Evolutionary conservation across 2,888 invertebrate species (phyloP).

Genomic region (Fissipunctia ypsillon): DNA sequence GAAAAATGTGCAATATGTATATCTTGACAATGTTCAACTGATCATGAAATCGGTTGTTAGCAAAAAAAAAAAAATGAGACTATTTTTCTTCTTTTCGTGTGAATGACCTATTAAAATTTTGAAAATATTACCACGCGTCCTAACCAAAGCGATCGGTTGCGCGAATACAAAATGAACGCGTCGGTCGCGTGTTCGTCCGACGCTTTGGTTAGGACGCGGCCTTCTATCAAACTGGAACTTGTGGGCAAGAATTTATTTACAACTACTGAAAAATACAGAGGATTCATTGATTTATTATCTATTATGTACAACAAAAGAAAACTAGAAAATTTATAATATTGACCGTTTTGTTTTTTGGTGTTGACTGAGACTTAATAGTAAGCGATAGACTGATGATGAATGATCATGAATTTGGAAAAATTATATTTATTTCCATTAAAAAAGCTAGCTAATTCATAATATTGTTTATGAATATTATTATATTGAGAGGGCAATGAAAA

Average conservation of each 20-base stretch:
- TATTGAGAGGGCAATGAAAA: not conserved
- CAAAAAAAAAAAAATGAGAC: not conserved
- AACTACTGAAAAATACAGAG: slow-evolving; percentile 6
- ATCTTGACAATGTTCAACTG: not conserved
- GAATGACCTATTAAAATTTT: too few relatives aligned
- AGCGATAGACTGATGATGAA: slow-evolving; percentile 61
- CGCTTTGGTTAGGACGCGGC: not conserved
- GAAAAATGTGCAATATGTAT: not conserved
- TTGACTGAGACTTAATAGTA: slow-evolving; percentile 66
- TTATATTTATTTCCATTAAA: slow-evolving; percentile 50
- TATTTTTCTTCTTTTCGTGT: not conserved
- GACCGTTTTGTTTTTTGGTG: slow-evolving; percentile 32
- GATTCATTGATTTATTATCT: slow-evolving; percentile 11
- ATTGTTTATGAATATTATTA: not conserved
- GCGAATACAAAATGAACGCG: not conserved
- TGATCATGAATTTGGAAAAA: slow-evolving; percentile 43
- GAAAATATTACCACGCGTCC: not conserved
- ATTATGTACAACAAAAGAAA: slow-evolving; percentile 24
- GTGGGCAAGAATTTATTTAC: not conserved
- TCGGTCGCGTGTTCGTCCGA: not conserved
- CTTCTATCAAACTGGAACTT: not conserved
- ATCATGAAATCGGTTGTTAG: not conserved
- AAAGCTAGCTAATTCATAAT: slow-evolving; percentile 27
- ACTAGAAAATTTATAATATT: slow-evolving; percentile 32
- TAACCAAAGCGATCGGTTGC: too few relatives aligned